Base-by-base conservation (phyloP, 37 sponge, comb jelly and placozoan genomes). In the Chondrilla cf. caribensis region DNA sequence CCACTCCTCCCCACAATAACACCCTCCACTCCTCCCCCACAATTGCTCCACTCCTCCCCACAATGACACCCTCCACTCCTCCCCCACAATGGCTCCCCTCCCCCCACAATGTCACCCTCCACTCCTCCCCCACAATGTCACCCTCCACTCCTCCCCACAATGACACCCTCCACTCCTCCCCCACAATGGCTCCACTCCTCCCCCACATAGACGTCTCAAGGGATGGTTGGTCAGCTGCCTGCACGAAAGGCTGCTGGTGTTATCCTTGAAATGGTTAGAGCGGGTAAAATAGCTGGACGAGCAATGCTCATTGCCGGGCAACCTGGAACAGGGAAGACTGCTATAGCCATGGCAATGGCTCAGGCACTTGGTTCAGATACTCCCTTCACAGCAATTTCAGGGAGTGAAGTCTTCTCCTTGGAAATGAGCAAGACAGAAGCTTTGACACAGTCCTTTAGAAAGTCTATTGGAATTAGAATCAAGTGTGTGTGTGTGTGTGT, bases 311-410 rank as follows among this genome's bases (percentile, higher is more conserved):
- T 98, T 24, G 99, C 94, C 39, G 99, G 96, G 8, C 93, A 94
- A 59, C 97, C 95, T 6, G 95, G 97, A 2, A 96, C 94, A 21
- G 97, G 97, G 18, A 96, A 96, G 79, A 96, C 98, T 44, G 98
- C 98, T 55, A 97, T 97, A 58, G 98, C 98, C 32, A 97, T 97
- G 98, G 98, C 93, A 9, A 97, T 97, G 98, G 96, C 98, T 9
- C 98, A 97, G 70, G 94, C 98, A 15, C 90, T 97, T 15, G 98
- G 98, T 0, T 55, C 83, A 1, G 98, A 97, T 79, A 95, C 96
- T 0, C 98, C 98, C 0, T 97, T 97, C 88, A 95, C 91, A 38
- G 90, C 91, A 26, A 91, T 97, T 17, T 86, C 98, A 37, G 98
- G 96, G 25, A 93, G 91, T 81, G 95, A 95, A 80, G 90, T 95